Evolutionary conservation across 2,113 vertebrate genomes (phyloP).

Genomic region (Zapus hudsonius): DNA sequence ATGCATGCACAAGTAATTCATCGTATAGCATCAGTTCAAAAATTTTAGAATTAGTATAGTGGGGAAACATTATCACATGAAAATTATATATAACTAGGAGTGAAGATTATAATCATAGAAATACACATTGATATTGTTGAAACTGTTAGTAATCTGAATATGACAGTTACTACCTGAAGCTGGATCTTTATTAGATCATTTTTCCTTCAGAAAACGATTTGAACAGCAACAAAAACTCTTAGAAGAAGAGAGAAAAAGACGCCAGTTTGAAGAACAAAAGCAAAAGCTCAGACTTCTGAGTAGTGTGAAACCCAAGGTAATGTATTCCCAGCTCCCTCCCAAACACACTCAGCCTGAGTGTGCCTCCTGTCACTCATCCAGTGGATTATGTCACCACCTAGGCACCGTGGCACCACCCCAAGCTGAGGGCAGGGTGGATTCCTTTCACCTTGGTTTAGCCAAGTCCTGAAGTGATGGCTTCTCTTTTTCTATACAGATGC

Average conservation of each 20-base stretch:
- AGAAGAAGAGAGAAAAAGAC: conserved; percentile 97
- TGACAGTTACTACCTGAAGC: background rate
- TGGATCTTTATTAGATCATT: conserved; percentile 41
- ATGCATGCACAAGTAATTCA: conserved; percentile 22
- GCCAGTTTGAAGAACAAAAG: conserved; percentile 99
- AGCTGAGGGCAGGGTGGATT: background rate
- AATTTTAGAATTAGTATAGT: conserved; percentile 46
- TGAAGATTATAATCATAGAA: conserved; percentile 41
- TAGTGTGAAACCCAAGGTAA: conserved; percentile 98
- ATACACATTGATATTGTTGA: background rate
- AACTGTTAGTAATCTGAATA: background rate
- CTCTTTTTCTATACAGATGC: background rate
- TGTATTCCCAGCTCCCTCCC: too few relatives aligned
- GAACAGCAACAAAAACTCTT: conserved; percentile 98
- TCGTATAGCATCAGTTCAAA: conserved; percentile 26
- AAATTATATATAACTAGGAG: conserved; percentile 33
- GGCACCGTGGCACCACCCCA: background rate
- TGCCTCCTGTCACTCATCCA: background rate
- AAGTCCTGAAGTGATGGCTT: conserved; percentile 29
- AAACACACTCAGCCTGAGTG: rapidly evolving
- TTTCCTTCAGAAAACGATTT: conserved; percentile 89
- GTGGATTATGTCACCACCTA: background rate
- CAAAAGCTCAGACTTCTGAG: conserved; percentile 97
- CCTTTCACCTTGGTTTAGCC: background rate
- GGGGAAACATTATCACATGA: conserved; percentile 21